Evolutionary conservation across 2,113 vertebrate genomes (phyloP), one percentile per base, ranked within the genome.

Genomic region (Nyctibius bracteatus): DNA sequence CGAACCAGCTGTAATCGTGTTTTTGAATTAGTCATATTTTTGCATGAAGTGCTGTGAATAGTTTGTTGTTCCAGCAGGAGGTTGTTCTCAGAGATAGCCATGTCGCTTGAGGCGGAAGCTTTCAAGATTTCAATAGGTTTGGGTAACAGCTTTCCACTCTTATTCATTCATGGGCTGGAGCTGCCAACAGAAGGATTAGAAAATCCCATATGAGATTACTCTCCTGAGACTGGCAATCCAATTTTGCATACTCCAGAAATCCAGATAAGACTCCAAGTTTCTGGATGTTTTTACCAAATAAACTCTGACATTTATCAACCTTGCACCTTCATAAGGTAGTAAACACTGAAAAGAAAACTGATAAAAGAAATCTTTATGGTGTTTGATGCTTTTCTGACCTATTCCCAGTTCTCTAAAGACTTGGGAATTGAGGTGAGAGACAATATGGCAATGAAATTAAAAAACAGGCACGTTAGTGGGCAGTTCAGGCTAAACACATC

Each of bases 191-290:
- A 81, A 90, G 68, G 81, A 92, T 89, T 91, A 94, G 86, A 75
- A 95, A 94, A 89, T 89, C 91, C 70, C 10, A 0, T 27, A 41
- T 68, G 92, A 87, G 73, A 72, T 79, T 41, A 87, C 12, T 85
- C 94, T 89, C 77, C 33, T 47, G 92, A 95, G 91, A 82, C 54
- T 65, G 55, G 83, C 80, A 95, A 96, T 93, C 86, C 83, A 72
- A 87, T 95, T 96, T 87, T 94, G 46, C 91, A 85, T 81, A 49
- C 61, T 89, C 52, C 10, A 87, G 57, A 87, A 95, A 68, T 80
- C 19, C 79, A 89, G 92, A 92, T 94, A 94, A 95, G 30, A 35
- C 44, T 82, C 54, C 52, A 73, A 81, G 74, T 47, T 79, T 92
- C 68, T 61, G 86, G 37, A 65, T 33, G 41, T 44, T 87, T 92